Conservation (phyloP, 1,140 invertebrate species). For the Hylaeus anthracinus region DNA sequence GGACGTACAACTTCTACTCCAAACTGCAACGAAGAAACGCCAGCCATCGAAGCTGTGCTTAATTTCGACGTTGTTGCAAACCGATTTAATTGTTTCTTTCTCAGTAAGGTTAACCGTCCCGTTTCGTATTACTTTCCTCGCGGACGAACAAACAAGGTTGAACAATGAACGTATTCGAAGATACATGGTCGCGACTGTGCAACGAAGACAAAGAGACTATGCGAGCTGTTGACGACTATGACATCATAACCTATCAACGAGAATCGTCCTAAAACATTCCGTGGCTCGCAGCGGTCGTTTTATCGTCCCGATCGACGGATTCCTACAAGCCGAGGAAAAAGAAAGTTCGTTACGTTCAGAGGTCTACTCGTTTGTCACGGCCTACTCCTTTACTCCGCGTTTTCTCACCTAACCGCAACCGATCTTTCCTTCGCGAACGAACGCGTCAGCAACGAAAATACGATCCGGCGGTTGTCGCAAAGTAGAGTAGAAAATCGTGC, state of each 20-base stretch:
- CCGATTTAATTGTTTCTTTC: background rate
- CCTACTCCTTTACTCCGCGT: background rate
- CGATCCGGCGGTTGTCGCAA: background rate
- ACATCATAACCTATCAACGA: slow-evolving; percentile 47
- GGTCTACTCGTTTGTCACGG: background rate
- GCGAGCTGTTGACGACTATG: slow-evolving; percentile 20
- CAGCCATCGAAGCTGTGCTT: background rate
- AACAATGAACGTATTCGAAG: slow-evolving; percentile 6
- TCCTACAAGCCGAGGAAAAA: background rate
- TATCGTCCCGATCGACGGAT: background rate
- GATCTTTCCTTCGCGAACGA: background rate
- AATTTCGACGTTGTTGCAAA: background rate
- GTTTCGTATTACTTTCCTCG: background rate
- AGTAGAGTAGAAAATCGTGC: background rate
- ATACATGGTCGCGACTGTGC: background rate
- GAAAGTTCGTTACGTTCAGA: background rate
- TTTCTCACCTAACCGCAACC: background rate
- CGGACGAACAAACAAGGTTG: slow-evolving; percentile 1
- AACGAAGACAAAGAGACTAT: slow-evolving; percentile 21
- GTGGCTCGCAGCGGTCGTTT: background rate
- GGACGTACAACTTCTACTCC: background rate
- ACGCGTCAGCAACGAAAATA: background rate
- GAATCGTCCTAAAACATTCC: slow-evolving; percentile 11
- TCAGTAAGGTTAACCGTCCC: background rate
- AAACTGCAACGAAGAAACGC: background rate